Base-by-base conservation (phyloP, 2,888 invertebrate species). In the Aelia acuminata region DNA sequence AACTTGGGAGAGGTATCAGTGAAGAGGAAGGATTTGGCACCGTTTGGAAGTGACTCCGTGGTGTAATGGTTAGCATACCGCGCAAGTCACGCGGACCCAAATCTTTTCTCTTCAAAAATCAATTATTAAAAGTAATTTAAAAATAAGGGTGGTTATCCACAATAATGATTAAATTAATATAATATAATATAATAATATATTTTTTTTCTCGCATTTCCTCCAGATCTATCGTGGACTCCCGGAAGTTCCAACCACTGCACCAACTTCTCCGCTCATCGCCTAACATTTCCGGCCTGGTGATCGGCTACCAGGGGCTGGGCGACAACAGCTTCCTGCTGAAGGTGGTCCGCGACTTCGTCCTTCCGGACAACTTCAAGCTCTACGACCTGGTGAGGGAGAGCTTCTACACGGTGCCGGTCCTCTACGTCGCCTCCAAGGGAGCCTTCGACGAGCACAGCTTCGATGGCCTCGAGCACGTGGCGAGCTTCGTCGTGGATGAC, bases 331-430 rank as follows among this genome's bases (percentile, higher is more conserved):
- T 80, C 43, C 35, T 80, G 22, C n/a, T 39, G n/a, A 43, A 47
- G 0, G 39, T 47, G 43, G 80, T 80, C 0, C 22, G 43, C 13
- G 43, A 47, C 43, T 80, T 80, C 80, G 80, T 80, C 1, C 43
- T 80, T 7, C 80, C 80, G 11, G 80, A 80, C 47, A 80, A 80
- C 80, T 43, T 80, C 43, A 80, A 80, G 80, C 43, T 80, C n/a
- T 80, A 22, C 43, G 80, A 80, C 11, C 39, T 80, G 3, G 43
- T 80, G 2, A 31, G 80, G n/a, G 80, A 80, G 5, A 47, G 22
- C n/a, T 43, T 47, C 3, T 43, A 35, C 22, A n/a, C 80, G 11
- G 80, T 80, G 4, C 80, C 80, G 22, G n/a, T 80, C 80, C 22
- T 80, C 13, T 80, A 80, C 20, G 80, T 80, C 35, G 80, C n/a